These are phyloP conservation scores for Leptothorax acervorum DNA, from an alignment of 2,888 invertebrate genomes.

Conservation along the genomic window DNA sequence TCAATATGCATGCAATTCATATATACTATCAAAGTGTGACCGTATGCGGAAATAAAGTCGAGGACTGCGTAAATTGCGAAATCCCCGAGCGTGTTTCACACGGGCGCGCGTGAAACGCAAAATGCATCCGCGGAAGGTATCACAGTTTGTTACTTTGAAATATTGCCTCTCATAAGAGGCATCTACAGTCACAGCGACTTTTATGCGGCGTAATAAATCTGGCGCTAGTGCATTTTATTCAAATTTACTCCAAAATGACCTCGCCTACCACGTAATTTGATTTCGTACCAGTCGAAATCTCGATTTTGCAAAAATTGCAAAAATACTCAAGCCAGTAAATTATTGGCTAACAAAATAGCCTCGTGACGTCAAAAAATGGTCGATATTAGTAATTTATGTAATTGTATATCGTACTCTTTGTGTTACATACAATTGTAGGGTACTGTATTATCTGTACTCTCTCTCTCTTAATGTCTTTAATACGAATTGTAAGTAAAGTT, in stretches of 20 bases:
- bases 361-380: background rate
- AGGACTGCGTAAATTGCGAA: conserved; percentile 16
- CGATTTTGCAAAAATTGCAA: conserved; percentile 30
- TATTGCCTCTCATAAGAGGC: conserved; percentile 49
- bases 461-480: conserved; percentile 14
- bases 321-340: background rate
- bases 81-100: conserved; percentile 25
- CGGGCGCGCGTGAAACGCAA: conserved; percentile 18
- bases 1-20: conserved; percentile 7
- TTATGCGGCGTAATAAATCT: conserved; percentile 50
- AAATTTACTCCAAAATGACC: conserved; percentile 45
- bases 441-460: conserved; percentile 27
- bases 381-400: conserved; percentile 3
- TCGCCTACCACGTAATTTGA: conserved; percentile 45
- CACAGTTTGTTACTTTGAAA: conserved; percentile 55
- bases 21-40: conserved; percentile 9
- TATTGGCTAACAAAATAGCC: background rate
- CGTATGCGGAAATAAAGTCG: background rate
- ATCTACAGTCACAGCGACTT: conserved; percentile 50
- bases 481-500: conserved; percentile 39
- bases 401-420: background rate
- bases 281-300: background rate
- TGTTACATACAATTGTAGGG: conserved; percentile 21
- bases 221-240: conserved; percentile 47
- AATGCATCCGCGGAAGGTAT: conserved; percentile 43